Evolutionary conservation across 2,888 invertebrate genomes (phyloP), one percentile per base, ranked within the genome.

Genomic region (Nephrotoma flavescens): DNA sequence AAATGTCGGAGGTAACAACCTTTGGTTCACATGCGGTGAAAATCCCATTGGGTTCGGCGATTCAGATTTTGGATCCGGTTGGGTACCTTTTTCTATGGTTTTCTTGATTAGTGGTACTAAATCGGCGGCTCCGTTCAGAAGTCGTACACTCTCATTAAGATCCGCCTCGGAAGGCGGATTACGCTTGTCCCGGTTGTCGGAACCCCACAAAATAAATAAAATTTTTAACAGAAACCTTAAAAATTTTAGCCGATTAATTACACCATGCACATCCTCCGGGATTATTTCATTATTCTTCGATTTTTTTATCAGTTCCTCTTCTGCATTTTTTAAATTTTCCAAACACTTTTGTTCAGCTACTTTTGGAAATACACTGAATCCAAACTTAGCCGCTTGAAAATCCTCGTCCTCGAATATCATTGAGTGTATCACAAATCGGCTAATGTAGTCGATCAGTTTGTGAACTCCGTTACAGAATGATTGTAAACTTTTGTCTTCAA

Each of bases 1-100:
- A 93, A 99, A 99, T 19, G 99, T 98, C 0, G 99, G 98, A n/a
- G 99, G 99, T 87, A 99, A 93, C 86, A 98, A 93, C 83, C 98
- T 94, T 92, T 98, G 98, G 92, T 99, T 99, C 84, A 98, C 96
- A 91, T 98, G 95, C 3, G 98, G 98, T 90, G 99, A 98, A 92
- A 99, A 99, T 0, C 99, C 99, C 93, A 97, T 95, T n/a, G 96
- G 94, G 90, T 95, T 95, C 6, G 95, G 95, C 88, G 94, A 94
- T 89, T 96, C 95, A 15, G 93, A 90, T 45, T 91, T 90, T 85
- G 89, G 89, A 87, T 93, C 92, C 42, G 96, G 94, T 89, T 96
- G 95, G 12, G 95, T 94, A 88, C 96, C 96, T 88, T 95, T 93
- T 86, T 93, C 92, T 4, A 96, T 93, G 4, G 97, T 96, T 89